Percentiles rank a stretch among this genome's conserved stretches.
Evolutionary conservation across 2,888 invertebrate species (phyloP).

Genomic region (Melipona beecheii): DNA sequence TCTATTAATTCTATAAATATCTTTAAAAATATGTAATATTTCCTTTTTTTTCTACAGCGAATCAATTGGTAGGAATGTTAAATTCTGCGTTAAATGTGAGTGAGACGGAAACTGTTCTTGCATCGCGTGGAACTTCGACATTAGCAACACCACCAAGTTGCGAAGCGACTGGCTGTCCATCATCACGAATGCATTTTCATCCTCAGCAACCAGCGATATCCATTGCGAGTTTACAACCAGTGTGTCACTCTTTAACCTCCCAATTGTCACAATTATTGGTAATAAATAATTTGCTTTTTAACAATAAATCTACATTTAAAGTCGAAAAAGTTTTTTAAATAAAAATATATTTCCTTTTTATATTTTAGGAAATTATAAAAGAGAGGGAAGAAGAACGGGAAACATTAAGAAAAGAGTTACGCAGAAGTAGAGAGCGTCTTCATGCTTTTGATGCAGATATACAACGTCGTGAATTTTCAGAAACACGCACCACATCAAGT

Average conservation of each 20-base stretch:
- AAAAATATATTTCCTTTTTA: constrained; percentile 21
- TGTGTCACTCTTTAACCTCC: constrained; percentile 87
- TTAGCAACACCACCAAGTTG: constrained; percentile 78
- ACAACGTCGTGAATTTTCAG: constrained; percentile 76
- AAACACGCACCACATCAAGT: constrained; percentile 65
- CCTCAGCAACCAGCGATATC: constrained; percentile 86
- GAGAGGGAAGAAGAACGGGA: constrained; percentile 91
- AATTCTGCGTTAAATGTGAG: constrained; percentile 86
- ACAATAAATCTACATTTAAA: neutral
- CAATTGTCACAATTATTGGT: constrained; percentile 87
- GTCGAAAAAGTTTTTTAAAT: neutral
- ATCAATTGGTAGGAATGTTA: constrained; percentile 85
- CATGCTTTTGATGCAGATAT: constrained; percentile 85
- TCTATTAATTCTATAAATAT: neutral
- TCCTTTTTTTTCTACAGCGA: constrained; percentile 80
- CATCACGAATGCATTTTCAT: constrained; percentile 81
- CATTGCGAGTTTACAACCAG: constrained; percentile 87
- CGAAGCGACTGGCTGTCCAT: constrained; percentile 83
- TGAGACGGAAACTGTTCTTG: constrained; percentile 86
- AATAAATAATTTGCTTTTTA: neutral
- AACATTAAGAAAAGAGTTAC: constrained; percentile 89
- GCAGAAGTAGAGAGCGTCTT: constrained; percentile 89
- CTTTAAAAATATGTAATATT: constrained; percentile 7
- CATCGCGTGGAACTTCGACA: constrained; percentile 83
- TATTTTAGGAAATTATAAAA: constrained; percentile 88